phyloP scores from a whole-genome alignment of 2,113 vertebrate species.

The Melospiza georgiana region DNA sequence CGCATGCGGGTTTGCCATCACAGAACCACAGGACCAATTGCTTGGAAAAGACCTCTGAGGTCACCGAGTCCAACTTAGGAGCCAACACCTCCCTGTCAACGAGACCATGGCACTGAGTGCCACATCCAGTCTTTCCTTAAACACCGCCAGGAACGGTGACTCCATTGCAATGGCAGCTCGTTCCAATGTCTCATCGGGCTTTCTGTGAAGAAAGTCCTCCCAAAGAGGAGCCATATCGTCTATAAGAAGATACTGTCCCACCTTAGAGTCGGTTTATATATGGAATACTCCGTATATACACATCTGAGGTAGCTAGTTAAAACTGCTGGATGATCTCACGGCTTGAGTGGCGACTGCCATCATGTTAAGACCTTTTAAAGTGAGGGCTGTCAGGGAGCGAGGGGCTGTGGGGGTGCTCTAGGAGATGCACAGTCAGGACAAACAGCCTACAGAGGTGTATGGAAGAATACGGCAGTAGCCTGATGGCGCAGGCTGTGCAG shows the following conservation, averaged over 20 bases:
- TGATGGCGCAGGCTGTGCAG: neutral
- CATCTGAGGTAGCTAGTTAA: neutral
- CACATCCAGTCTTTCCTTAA: neutral
- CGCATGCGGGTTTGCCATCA: fast-evolving
- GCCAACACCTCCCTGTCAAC: too few relatives aligned
- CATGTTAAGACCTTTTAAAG: neutral
- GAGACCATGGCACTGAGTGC: neutral
- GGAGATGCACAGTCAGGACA: neutral
- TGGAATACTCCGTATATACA: too few relatives aligned
- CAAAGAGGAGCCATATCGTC: fast-evolving
- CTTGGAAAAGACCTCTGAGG: neutral
- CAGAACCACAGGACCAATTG: fast-evolving
- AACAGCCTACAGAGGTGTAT: neutral
- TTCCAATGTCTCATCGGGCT: neutral
- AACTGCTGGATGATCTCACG: neutral
- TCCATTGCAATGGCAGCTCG: neutral
- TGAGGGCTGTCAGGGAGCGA: neutral
- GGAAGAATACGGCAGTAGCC: neutral
- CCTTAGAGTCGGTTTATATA: neutral
- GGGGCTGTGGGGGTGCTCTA: neutral
- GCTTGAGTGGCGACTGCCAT: too few relatives aligned
- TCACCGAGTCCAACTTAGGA: neutral
- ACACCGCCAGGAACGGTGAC: neutral
- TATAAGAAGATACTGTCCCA: too few relatives aligned
- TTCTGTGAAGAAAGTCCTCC: neutral